A percentile compares a stretch with the other conserved stretches of the same genome.
Conservation (phyloP, 2,113 vertebrate species). For the Myrmecobius fasciatus region DNA sequence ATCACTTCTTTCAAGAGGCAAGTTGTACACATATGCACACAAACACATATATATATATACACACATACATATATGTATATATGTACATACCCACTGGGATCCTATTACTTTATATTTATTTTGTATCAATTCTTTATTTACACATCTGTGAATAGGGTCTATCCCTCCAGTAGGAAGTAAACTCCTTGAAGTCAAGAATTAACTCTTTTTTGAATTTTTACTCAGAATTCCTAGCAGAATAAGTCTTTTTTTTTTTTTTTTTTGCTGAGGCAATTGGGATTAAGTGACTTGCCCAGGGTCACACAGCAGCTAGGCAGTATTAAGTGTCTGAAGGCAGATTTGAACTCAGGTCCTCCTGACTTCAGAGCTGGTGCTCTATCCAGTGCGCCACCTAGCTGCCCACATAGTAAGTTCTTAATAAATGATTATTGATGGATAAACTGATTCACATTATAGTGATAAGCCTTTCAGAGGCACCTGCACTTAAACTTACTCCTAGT, state of each 20-base stretch:
- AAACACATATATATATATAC: too few relatives aligned
- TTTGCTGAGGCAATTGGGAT: not conserved
- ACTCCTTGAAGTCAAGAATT: not conserved
- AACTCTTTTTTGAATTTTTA: not conserved
- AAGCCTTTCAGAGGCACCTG: not conserved
- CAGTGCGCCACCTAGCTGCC: too few relatives aligned
- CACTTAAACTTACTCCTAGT: not conserved
- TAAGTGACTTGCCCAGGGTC: not conserved
- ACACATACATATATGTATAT: too few relatives aligned
- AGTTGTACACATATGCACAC: not conserved
- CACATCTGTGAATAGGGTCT: not conserved
- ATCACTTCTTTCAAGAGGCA: not conserved
- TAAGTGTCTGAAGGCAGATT: too few relatives aligned
- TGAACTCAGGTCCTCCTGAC: not conserved
- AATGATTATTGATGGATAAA: not conserved
- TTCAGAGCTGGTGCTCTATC: not conserved
- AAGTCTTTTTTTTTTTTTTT: too few relatives aligned
- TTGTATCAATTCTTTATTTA: not conserved
- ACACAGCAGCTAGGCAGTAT: not conserved
- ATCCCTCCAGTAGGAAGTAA: not conserved
- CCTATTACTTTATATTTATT: not conserved
- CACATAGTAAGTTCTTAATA: not conserved
- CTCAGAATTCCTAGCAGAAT: not conserved
- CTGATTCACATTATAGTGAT: not conserved
- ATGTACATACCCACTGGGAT: not conserved